These are phyloP conservation scores for Elegia similella DNA, from an alignment of 2,888 invertebrate genomes.

Conservation along the genomic window DNA sequence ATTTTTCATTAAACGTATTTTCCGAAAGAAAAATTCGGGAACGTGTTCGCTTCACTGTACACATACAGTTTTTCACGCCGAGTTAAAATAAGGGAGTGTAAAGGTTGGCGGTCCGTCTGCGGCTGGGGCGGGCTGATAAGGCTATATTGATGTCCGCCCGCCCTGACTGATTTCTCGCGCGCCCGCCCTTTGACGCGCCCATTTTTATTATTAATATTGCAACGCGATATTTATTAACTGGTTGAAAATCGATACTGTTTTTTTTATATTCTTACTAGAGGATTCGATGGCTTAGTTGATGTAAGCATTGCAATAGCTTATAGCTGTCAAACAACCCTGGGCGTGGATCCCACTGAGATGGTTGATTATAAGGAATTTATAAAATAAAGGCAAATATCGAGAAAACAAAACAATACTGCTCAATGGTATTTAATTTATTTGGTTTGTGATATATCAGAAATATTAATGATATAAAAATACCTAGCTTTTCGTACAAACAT, in stretches of 20 bases:
- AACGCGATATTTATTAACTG: constrained; percentile 14
- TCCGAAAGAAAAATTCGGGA: background rate
- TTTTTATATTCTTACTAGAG: background rate
- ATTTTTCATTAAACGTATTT: background rate
- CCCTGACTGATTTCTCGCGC: constrained; percentile 24
- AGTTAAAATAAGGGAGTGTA: constrained; percentile 17
- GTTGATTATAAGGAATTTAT: too few species aligned
- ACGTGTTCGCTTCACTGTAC: background rate
- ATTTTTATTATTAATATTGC: constrained; percentile 25
- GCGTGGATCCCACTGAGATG: too few species aligned
- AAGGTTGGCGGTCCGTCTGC: background rate
- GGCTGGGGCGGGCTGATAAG: constrained; percentile 26
- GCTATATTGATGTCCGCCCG: constrained; percentile 25
- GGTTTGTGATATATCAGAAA: too few species aligned
- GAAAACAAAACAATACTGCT: too few species aligned
- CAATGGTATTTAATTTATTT: too few species aligned
- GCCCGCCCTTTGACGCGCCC: constrained; percentile 13
- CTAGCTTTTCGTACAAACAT: too few species aligned
- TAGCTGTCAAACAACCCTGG: too few species aligned
- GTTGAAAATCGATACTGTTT: background rate
- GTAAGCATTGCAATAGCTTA: too few species aligned
- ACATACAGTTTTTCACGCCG: constrained; percentile 14
- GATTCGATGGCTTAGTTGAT: too few species aligned
- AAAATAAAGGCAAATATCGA: too few species aligned
- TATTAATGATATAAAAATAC: too few species aligned